These are phyloP conservation scores for Cantharis nigra DNA, from an alignment of 2,888 invertebrate species.

Conservation along the genomic window DNA sequence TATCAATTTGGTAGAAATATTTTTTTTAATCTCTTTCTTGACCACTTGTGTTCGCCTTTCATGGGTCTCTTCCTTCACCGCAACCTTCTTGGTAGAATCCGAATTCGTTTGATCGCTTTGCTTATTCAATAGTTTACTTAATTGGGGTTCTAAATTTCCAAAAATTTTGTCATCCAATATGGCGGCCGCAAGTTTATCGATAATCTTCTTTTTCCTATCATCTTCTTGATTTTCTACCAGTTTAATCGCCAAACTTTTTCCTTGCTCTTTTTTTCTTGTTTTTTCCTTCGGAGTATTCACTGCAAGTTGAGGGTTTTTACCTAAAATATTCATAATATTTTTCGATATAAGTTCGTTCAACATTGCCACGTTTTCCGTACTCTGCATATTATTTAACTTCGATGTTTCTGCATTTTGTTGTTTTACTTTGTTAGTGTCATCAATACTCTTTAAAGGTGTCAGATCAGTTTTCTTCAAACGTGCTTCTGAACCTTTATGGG, in stretches of 20 bases:
- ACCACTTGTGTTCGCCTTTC: background rate
- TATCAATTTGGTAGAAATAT: background rate
- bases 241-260: background rate
- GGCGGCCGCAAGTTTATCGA: background rate
- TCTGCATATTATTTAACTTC: background rate
- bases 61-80: background rate
- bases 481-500: background rate
- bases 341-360: background rate
- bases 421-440: background rate
- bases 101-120: background rate
- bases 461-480: background rate
- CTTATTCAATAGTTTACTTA: background rate
- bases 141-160: background rate
- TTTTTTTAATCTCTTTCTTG: background rate
- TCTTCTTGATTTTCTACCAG: background rate
- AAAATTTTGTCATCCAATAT: background rate
- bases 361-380: background rate
- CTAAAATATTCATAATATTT: background rate
- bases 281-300: background rate
- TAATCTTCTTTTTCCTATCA: background rate
- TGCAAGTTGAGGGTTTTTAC: background rate
- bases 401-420: background rate
- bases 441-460: background rate
- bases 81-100: background rate
- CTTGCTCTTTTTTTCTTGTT: background rate